Base-by-base conservation (phyloP, 2,888 invertebrate genomes). In the Cheilosia vernalis region DNA sequence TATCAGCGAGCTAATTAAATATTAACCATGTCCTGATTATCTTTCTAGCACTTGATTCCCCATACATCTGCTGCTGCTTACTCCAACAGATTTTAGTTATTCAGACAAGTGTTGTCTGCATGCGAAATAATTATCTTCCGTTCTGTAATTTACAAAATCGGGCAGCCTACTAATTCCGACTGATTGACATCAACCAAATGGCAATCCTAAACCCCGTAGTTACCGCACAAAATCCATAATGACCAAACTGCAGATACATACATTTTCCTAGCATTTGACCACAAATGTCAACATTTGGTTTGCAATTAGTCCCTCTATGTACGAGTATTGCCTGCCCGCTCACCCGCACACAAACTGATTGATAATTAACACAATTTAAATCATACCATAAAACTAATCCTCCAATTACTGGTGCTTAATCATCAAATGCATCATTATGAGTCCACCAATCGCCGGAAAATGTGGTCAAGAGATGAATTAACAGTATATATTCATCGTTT, bases 211-310 rank as follows among this genome's bases (percentile, higher is more conserved):
- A 42, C 4, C 53, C 61, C 40, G 58, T 58, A 64, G 63, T 47
- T 33, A 13, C 61, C 61, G 53, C 49, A 67, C 13, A 24, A 60
- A 69, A 78, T 63, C 69, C 61, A 63, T 74, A 80, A 80, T 70
- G 53, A 60, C 60, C 67, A 37, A 74, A 60, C 44, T 84, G 84
- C 79, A 84, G 74, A 63, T 63, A 66, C 63, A 80, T 84, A 79
- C 69, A 84, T 84, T 79, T 42, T 44, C 42, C 58, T 79, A 64
- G 58, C 55, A 44, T 74, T 44, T 64, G 33, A 84, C 84, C 84
- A 17, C 80, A 84, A 69, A 84, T 84, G 80, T 84, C 84, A 84
- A 74, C 84, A 80, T 80, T 80, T 79, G 84, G 84, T 74, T 84
- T 79, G 79, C 74, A 79, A 84, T 79, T 84, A 79, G 84, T 74